Percentiles rank a stretch among this genome's conserved stretches.
phyloP scores from a whole-genome alignment of 1,140 invertebrate genomes.

The Ceratina japonica region DNA sequence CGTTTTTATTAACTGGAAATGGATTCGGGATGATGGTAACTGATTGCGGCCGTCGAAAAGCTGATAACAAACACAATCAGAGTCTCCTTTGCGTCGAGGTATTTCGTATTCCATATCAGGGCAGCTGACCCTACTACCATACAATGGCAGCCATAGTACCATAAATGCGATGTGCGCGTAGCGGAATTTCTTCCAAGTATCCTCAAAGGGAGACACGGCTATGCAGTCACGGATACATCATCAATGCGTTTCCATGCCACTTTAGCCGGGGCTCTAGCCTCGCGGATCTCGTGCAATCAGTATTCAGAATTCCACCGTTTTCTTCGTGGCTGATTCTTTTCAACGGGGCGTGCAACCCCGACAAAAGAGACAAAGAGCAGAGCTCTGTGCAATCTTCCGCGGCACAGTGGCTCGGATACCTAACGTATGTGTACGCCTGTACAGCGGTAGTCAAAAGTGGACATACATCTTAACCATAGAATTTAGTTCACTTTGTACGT shows the following conservation, averaged over 20 bases:
- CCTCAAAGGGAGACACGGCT: neutral
- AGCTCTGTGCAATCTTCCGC: constrained; percentile 37
- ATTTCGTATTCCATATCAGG: no score
- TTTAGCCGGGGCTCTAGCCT: neutral
- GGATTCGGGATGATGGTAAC: no score
- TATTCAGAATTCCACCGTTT: constrained; percentile 19
- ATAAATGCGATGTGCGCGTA: neutral
- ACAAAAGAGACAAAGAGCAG: constrained; percentile 53
- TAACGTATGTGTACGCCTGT: neutral
- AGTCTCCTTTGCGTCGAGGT: no score
- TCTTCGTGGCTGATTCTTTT: constrained; percentile 44
- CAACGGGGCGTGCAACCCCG: neutral
- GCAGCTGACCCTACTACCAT: no score
- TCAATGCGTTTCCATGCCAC: neutral
- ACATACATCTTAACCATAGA: no score
- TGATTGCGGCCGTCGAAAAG: no score
- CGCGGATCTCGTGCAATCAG: neutral
- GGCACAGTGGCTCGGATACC: constrained; percentile 17
- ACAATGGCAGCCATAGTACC: no score
- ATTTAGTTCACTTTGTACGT: no score
- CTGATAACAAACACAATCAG: no score
- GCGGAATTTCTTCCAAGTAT: neutral
- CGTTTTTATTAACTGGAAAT: neutral
- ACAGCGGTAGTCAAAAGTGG: no score
- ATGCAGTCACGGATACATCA: neutral